These are phyloP conservation scores for Ostrea denselamellosa DNA, from an alignment of 1,140 invertebrate genomes.

Conservation along the genomic window DNA sequence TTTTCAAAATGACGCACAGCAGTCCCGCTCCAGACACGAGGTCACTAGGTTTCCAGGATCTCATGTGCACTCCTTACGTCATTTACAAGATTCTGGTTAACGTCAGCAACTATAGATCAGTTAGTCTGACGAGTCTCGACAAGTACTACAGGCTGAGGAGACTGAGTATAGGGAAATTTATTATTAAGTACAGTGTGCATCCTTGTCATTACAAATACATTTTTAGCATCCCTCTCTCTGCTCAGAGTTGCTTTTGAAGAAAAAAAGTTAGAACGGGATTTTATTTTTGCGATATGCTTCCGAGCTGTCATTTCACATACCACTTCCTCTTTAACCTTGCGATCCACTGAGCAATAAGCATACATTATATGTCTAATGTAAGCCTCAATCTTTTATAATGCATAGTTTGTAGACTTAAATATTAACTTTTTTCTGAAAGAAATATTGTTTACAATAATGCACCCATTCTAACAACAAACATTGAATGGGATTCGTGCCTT, in stretches of 20 bases:
- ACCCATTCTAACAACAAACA: no score
- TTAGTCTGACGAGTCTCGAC: no score
- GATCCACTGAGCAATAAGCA: no score
- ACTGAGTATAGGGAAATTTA: neutral
- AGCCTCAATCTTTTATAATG: no score
- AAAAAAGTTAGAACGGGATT: neutral
- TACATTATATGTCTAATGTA: no score
- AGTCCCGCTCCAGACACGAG: neutral
- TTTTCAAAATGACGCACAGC: slow-evolving; percentile 1
- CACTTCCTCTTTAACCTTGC: no score
- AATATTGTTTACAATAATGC: no score
- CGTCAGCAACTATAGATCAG: neutral
- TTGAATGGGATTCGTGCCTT: no score
- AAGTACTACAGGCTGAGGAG: neutral
- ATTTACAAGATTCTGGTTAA: neutral
- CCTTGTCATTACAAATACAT: neutral
- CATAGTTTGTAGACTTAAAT: no score
- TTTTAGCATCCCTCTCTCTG: no score
- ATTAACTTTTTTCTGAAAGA: no score
- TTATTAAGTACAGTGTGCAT: neutral
- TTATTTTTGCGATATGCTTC: neutral
- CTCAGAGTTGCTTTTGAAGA: neutral
- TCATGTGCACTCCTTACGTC: neutral
- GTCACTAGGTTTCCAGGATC: neutral
- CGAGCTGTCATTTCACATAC: no score